These are phyloP conservation scores for Danaus melanippus DNA, from an alignment of 1,140 invertebrate species.

Conservation along the genomic window DNA sequence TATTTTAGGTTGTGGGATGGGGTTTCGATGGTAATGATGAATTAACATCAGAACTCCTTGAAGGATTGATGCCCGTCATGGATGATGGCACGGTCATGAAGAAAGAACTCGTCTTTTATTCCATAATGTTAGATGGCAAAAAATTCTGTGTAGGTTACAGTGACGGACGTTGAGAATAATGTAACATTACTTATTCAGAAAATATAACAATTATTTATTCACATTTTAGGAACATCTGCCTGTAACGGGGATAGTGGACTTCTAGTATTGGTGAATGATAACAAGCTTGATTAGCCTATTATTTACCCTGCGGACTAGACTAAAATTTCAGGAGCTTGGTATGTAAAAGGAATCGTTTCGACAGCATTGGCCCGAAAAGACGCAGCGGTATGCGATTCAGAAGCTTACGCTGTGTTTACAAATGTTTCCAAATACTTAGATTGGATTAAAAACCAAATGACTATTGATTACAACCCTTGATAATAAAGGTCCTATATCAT, in stretches of 20 bases:
- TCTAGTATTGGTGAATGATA: constrained; percentile 27
- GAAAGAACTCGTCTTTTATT: constrained; percentile 41
- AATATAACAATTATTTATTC: not conserved
- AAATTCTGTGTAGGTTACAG: constrained; percentile 21
- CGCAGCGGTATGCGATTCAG: constrained; percentile 35
- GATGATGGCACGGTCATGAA: constrained; percentile 38
- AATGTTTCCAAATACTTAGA: constrained; percentile 32
- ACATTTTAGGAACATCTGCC: constrained; percentile 31
- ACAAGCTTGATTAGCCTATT: constrained; percentile 3
- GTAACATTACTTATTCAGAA: constrained; percentile 8
- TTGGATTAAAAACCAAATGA: constrained; percentile 32
- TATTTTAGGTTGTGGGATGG: constrained; percentile 49
- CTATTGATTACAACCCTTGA: not conserved
- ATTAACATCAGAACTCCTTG: constrained; percentile 28
- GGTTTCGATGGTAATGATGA: constrained; percentile 37
- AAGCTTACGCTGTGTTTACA: constrained; percentile 41
- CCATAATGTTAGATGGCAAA: constrained; percentile 15
- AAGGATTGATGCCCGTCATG: constrained; percentile 34
- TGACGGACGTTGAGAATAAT: constrained; percentile 16
- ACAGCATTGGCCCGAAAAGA: constrained; percentile 29
- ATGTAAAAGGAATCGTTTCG: constrained; percentile 42
- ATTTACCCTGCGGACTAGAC: no score
- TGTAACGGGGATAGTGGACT: constrained; percentile 56
- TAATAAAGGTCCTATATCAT: no score
- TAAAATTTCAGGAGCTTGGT: constrained; percentile 26